Evolutionary conservation across 2,797 vertebrate species (phyloP).

Genomic region (Tamandua tetradactyla): DNA sequence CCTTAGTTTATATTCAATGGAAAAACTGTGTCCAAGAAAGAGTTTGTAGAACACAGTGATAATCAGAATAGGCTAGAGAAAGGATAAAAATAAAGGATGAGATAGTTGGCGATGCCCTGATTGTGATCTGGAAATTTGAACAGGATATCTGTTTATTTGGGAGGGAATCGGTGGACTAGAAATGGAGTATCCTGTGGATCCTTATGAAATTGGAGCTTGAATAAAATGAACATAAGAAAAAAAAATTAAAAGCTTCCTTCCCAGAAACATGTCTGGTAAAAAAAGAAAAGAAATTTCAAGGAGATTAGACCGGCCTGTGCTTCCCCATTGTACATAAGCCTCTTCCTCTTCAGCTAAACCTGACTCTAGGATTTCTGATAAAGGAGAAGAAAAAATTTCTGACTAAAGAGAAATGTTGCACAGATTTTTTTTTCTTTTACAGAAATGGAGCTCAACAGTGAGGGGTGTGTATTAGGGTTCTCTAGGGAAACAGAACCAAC

Average conservation of each 20-base stretch:
- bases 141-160: neutral
- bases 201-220: neutral
- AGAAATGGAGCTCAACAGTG: neutral
- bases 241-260: neutral
- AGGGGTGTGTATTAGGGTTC: too few relatives aligned
- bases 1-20: neutral
- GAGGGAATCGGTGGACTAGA: neutral
- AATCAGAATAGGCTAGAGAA: neutral
- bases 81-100: neutral
- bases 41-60: neutral
- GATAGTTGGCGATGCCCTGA: neutral
- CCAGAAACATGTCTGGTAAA: neutral
- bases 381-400: neutral
- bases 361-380: neutral
- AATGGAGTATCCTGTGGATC: neutral
- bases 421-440: neutral
- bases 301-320: neutral
- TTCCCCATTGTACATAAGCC: accelerated
- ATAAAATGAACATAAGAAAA: neutral
- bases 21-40: neutral
- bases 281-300: neutral
- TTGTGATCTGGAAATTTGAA: neutral
- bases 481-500: too few relatives aligned
- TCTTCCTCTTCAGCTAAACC: neutral
- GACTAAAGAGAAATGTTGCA: neutral